Base-by-base conservation (phyloP, 2,888 invertebrate genomes). In the Chaitophorus viminalis region DNA sequence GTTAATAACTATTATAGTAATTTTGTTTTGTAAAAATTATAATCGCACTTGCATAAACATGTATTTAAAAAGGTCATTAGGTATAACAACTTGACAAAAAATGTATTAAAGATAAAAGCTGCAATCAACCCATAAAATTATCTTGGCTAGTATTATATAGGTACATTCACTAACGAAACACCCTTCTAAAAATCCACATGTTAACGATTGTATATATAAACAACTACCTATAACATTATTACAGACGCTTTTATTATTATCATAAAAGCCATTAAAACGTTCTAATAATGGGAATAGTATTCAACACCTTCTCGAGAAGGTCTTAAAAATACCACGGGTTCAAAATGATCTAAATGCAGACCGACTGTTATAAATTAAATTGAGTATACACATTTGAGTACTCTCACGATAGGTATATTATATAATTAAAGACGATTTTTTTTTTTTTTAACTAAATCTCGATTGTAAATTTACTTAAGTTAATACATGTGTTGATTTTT, bases 261-360 rank as follows among this genome's bases (percentile, higher is more conserved):
- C 36, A 39, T 74, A 74, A 74, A 74, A 74, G 33, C 36, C 74
- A 74, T 74, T 74, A 74, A 25, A 74, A 74, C 39, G 25, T 33
- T 74, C 33, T 72, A 17, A 18, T 72, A 72, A 74, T 74, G 36
- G 36, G 25, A 74, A 25, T 25, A 74, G 21, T 36, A 74, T 36
- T 74, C 74, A 36, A 36, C 74, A 36, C 36, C 39, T 36, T 36
- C 36, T 74, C 8, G 9, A 74, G 17, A 2, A 29, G 70, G 29
- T 29, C 29, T 70, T 17, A 17, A 29, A 70, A 70, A 70, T 17
- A n/a, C n/a, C n/a, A 65, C n/a, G 14, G 46, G 46, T 46, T 46
- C 14, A 46, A 11, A 46, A 14, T 39, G 11, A 39, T 39, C 5
- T 39, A 8, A 2, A 46, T 46, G 36, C 36, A 36, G 36, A 36